Evolutionary conservation across 2,888 invertebrate genomes (phyloP).

Genomic region (Aphodius granarius): DNA sequence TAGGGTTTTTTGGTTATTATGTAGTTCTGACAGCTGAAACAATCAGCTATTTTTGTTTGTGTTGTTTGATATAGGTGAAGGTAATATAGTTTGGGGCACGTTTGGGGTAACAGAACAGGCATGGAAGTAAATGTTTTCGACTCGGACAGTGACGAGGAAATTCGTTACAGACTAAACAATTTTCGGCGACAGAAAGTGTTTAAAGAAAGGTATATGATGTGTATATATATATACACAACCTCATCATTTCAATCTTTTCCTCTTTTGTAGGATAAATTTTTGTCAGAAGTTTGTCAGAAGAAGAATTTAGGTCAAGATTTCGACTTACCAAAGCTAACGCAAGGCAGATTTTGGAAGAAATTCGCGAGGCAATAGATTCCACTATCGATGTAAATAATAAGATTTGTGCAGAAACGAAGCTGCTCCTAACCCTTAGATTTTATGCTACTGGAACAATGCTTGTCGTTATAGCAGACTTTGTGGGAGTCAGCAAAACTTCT

Average conservation of each 20-base stretch:
- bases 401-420: slow-evolving; percentile 16
- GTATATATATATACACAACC: not conserved
- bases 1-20: no score
- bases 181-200: not conserved
- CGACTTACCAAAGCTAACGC: not conserved
- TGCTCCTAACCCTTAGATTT: slow-evolving; percentile 26
- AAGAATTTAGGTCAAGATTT: not conserved
- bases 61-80: not conserved
- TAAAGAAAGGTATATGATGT: not conserved
- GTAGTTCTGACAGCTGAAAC: no score
- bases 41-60: not conserved
- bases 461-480: slow-evolving; percentile 27
- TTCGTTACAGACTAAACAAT: not conserved
- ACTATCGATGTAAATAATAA: slow-evolving; percentile 13
- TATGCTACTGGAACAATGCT: slow-evolving; percentile 27
- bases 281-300: not conserved
- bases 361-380: not conserved
- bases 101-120: no score
- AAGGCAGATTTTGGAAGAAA: not conserved
- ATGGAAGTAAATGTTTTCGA: not conserved
- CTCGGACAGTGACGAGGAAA: not conserved
- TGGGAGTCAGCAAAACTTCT: slow-evolving; percentile 26
- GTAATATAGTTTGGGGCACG: no score
- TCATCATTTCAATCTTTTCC: not conserved
- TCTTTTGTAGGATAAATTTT: not conserved